Percentiles rank a stretch among this genome's conserved stretches.
Evolutionary conservation across 2,113 vertebrate genomes (phyloP).

Genomic region (Pithys albifrons): DNA sequence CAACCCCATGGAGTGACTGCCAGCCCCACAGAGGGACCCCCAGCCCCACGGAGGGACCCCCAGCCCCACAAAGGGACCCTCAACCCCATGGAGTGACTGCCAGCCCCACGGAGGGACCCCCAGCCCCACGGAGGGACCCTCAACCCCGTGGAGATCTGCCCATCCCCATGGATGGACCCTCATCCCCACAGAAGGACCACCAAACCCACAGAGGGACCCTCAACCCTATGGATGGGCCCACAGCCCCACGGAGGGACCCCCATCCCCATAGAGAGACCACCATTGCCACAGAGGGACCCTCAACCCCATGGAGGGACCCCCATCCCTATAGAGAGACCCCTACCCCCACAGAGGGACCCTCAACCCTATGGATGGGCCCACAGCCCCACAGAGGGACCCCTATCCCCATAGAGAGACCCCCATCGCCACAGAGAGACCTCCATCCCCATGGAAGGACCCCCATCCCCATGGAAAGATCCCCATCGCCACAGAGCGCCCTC

Average conservation of each 20-base stretch:
- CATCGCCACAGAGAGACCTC: background rate
- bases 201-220: too few relatives aligned
- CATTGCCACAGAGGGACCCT: background rate
- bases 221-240: too few relatives aligned
- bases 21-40: background rate
- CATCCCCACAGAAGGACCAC: too few relatives aligned
- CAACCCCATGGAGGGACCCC: background rate
- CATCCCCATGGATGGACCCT: background rate
- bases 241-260: background rate
- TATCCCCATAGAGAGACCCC: background rate
- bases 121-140: too few relatives aligned
- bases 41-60: background rate
- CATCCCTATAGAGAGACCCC: background rate
- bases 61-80: background rate
- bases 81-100: too few relatives aligned
- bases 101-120: too few relatives aligned
- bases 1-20: background rate
- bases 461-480: too few relatives aligned
- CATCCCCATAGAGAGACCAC: background rate
- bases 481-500: too few relatives aligned
- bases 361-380: background rate
- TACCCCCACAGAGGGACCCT: rapidly evolving
- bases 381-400: background rate
- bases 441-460: too few relatives aligned
- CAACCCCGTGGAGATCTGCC: rapidly evolving